Conservation (phyloP, 1,140 invertebrate species). For the Ephestia elutella region DNA sequence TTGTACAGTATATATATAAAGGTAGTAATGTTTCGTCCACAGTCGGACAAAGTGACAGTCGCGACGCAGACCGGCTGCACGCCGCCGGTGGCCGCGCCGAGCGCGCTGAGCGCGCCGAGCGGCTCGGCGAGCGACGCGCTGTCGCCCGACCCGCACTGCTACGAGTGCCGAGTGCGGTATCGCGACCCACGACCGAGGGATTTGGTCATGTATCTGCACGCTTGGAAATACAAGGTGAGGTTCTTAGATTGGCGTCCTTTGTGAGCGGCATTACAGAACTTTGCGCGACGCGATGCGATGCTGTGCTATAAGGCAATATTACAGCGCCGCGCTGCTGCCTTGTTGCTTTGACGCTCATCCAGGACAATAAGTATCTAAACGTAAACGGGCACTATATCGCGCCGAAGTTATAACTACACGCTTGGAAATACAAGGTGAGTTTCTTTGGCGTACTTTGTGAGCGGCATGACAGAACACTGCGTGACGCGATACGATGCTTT, state of each 20-base stretch:
- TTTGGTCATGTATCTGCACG: slow-evolving; percentile 96
- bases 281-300: too few species aligned
- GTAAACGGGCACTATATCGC: too few species aligned
- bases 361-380: too few species aligned
- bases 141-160: slow-evolving; percentile 89
- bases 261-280: too few species aligned
- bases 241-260: not conserved
- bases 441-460: too few species aligned
- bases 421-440: slow-evolving; percentile 77
- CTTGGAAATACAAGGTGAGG: slow-evolving; percentile 88
- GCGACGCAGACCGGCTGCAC: slow-evolving; percentile 87
- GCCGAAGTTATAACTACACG: slow-evolving; percentile 98
- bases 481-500: too few species aligned
- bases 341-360: too few species aligned
- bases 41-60: slow-evolving; percentile 81
- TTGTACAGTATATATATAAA: not conserved
- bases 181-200: slow-evolving; percentile 92
- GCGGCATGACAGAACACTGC: too few species aligned
- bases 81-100: slow-evolving; percentile 15
- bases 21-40: slow-evolving; percentile 5
- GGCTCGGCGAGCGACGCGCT: slow-evolving; percentile 57
- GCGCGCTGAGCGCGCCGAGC: slow-evolving; percentile 13
- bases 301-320: too few species aligned
- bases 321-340: too few species aligned
- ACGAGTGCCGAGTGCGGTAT: slow-evolving; percentile 93